A percentile compares a stretch with the other conserved stretches of the same genome.
Conservation (phyloP, 2,888 invertebrate genomes). For the Ochropleura leucogaster region DNA sequence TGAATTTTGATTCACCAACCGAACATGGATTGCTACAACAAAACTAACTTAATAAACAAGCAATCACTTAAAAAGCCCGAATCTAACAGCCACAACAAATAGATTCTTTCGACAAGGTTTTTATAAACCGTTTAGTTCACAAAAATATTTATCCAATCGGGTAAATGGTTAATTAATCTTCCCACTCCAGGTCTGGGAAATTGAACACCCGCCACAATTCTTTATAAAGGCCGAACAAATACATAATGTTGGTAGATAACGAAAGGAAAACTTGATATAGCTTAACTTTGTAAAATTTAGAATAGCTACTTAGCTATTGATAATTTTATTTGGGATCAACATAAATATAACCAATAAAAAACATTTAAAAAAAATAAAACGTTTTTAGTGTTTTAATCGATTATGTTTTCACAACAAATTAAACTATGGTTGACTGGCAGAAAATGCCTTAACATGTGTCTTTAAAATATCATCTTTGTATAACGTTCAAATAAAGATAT, state of each 20-base stretch:
- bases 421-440: neutral
- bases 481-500: neutral
- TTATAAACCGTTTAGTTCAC: conserved; percentile 55
- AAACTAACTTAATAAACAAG: conserved; percentile 11
- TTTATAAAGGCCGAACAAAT: conserved; percentile 55
- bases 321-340: conserved; percentile 4
- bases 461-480: neutral
- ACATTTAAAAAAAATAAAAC: neutral
- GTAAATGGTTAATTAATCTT: conserved; percentile 61
- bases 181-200: conserved; percentile 54
- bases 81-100: conserved; percentile 25
- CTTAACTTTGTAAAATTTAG: conserved; percentile 30
- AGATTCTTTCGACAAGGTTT: conserved; percentile 43
- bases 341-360: neutral
- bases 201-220: conserved; percentile 59
- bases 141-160: conserved; percentile 60
- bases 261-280: conserved; percentile 26
- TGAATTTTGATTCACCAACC: conserved; percentile 26
- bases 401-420: neutral
- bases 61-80: neutral
- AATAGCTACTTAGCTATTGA: conserved; percentile 17
- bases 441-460: neutral
- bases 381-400: no score
- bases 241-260: conserved; percentile 42
- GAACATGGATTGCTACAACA: neutral